These are phyloP conservation scores for Limnephilus rhombicus DNA, from an alignment of 2,888 invertebrate species.

Conservation along the genomic window DNA sequence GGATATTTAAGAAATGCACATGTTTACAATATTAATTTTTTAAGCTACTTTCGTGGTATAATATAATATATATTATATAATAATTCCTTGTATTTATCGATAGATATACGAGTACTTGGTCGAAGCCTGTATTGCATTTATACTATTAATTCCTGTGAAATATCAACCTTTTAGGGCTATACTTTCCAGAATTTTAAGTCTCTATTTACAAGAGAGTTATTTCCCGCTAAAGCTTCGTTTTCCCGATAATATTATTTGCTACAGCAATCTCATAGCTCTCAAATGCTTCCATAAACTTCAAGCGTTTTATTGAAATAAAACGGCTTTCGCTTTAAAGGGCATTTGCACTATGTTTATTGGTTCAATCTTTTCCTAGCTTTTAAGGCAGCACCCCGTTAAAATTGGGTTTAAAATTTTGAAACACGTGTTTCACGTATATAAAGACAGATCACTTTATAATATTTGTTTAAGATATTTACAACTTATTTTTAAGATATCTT, in stretches of 20 bases:
- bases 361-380: neutral
- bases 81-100: no score
- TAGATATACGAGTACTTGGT: no score
- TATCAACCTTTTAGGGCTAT: neutral
- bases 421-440: neutral
- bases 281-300: neutral
- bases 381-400: neutral
- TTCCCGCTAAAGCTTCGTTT: neutral
- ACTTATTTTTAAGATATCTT: neutral
- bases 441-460: neutral
- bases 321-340: neutral
- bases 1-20: no score
- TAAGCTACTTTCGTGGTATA: no score
- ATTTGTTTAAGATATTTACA: neutral
- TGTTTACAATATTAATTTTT: no score
- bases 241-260: neutral
- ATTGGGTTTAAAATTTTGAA: neutral
- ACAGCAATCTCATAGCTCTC: neutral
- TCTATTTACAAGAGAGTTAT: neutral
- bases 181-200: neutral
- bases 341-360: neutral
- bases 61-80: no score
- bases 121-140: neutral
- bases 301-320: neutral
- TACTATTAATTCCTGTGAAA: neutral